phyloP scores from a whole-genome alignment of 2,797 vertebrate species.

The Chelon labrosus region DNA sequence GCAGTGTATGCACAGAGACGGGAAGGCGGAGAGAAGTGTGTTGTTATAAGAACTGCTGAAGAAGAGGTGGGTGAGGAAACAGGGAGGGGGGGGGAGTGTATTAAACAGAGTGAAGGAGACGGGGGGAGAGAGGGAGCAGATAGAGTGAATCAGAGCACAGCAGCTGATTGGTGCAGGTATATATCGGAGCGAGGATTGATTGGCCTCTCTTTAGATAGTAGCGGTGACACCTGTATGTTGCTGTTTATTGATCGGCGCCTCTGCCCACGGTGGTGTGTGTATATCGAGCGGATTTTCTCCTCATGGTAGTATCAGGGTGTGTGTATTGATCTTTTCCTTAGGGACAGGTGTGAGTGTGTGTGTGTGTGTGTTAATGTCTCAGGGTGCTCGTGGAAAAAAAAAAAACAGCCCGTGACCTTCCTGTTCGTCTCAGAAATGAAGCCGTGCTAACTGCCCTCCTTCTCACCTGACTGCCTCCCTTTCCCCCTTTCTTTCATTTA shows the following conservation, averaged over 20 bases:
- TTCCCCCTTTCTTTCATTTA: constrained; percentile 52
- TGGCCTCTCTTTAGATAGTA: constrained; percentile 70
- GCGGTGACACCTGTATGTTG: constrained; percentile 70
- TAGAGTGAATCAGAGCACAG: constrained; percentile 38
- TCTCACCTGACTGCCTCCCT: constrained; percentile 63
- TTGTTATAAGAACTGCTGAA: constrained; percentile 25
- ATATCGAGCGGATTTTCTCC: constrained; percentile 56
- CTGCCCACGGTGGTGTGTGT: constrained; percentile 25
- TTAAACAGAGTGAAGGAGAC: constrained; percentile 35
- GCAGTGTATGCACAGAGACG: not conserved
- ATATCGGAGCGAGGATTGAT: constrained; percentile 70
- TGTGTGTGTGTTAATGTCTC: constrained; percentile 15
- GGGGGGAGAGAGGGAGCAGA: constrained; percentile 4
- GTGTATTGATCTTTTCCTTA: constrained; percentile 69
- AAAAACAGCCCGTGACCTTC: constrained; percentile 58
- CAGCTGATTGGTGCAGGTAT: constrained; percentile 73
- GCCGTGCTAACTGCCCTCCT: constrained; percentile 55
- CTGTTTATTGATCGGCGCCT: constrained; percentile 75
- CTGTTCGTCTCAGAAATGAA: constrained; percentile 68
- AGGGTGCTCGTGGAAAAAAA: constrained; percentile 1
- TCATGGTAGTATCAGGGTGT: constrained; percentile 50
- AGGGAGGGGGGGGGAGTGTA: constrained; percentile 22
- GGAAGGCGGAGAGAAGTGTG: constrained; percentile 6
- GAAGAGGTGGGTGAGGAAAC: not conserved
- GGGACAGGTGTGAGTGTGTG: constrained; percentile 47